Evolutionary conservation across 2,888 invertebrate species (phyloP), one percentile per base, ranked within the genome.

Genomic region (Cryptocephalus primarius): DNA sequence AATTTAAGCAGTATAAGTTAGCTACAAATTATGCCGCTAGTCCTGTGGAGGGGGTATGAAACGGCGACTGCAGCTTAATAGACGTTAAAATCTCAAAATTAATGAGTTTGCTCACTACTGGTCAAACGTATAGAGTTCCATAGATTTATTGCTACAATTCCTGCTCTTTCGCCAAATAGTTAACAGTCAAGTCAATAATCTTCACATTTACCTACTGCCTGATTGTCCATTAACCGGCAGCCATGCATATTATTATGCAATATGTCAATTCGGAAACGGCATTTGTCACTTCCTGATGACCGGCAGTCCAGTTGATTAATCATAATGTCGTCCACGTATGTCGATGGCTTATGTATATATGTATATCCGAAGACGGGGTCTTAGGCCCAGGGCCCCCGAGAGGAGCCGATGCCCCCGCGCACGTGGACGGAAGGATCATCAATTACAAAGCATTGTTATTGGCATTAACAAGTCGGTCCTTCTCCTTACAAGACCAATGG

Each of bases 361-460:
- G 6, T 22, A 22, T 22, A 22, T 22, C 22, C 22, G 22, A 22
- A 22, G 22, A 22, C 22, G 22, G 36, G 36, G 12, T 11, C 36
- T 11, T 36, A 12, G 2, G 34, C 34, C n/a, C 34, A 34, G 11
- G 12, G 33, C 42, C 47, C 48, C 50, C 36, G 36, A 36, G 22
- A 22, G 47, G 55, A 56, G 58, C 52, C 61, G 62, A 61, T 64
- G 60, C 36, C 36, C 59, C 36, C 59, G 49, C 59, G 64, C 66
- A 66, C 66, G 67, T 66, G 65, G 64, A 66, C 68, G 66, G 65
- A 66, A 67, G 65, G 56, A 56, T 55, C 57, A 57, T 63, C 65
- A 66, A 67, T 67, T 67, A 67, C 66, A 60, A 46, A 49, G 53
- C 53, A 49, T 53, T 53, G 47, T 61, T 60, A 57, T 55, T 55